Base-by-base conservation (phyloP, 2,888 invertebrate species). In the Oxyscelio sp. region DNA sequence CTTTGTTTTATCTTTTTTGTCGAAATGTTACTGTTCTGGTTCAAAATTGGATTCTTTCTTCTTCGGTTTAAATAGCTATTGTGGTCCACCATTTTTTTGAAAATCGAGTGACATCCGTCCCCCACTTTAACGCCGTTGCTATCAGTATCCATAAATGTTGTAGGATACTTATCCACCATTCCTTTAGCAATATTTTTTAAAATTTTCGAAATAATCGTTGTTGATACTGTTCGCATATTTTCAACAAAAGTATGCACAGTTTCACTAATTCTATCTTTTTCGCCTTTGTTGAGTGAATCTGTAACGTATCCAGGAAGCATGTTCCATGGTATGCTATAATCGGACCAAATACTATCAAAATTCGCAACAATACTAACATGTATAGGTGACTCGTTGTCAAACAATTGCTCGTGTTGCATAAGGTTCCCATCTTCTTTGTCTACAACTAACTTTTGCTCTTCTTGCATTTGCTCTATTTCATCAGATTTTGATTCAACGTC, bases 81-180 rank as follows among this genome's bases (percentile, higher is more conserved):
- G 4, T 13, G 38, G 27, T 63, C 45, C 24, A 63, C 45, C 27
- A 61, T 27, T 63, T 63, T 63, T 63, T 63, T 63, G 17, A 63
- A 45, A 63, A 63, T 45, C 17, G 63, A 63, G 27, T 63, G 45
- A 63, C 27, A 45, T 63, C 63, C 63, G 45, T 63, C 63, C 13
- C 63, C 63, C 13, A 63, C 4, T 63, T 63, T 63, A 17, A 45
- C 17, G 17, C 63, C 63, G 15, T 27, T 63, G 45, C 45, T 63
- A 24, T 66, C 66, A 66, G 40, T 40, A 66, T 66, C 66, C 54
- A 15, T 21, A 40, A 66, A 66, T 38, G 13, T 52, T 40, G 4
- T 21, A 38, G 54, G 66, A 52, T 66, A 66, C 15, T 54, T 66
- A 8, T 66, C 52, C 11, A 66, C 66, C 38, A 66, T n/a, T 66